Conservation (phyloP, 2,797 vertebrate genomes). For the Numenius phaeopus region DNA sequence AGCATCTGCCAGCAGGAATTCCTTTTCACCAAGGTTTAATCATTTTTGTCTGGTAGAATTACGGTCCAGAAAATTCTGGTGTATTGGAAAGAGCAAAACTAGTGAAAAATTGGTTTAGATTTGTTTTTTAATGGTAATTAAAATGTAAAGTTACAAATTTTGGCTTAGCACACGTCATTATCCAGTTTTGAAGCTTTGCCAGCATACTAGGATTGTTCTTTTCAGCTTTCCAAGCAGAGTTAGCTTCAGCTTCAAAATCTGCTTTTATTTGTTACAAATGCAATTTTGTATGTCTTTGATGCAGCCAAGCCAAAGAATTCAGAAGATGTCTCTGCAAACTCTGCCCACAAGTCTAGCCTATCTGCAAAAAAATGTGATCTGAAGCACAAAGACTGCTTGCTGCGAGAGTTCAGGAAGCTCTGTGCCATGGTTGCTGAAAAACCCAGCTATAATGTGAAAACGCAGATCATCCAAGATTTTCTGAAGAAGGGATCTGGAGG, state of each 20-base stretch:
- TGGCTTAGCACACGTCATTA: background rate
- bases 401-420: constrained; percentile 94
- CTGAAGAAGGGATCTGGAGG: constrained; percentile 90
- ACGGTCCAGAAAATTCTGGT: background rate
- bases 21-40: background rate
- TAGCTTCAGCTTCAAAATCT: background rate
- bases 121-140: background rate
- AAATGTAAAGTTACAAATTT: background rate
- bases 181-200: background rate
- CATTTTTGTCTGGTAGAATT: background rate
- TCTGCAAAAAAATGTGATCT: constrained; percentile 87
- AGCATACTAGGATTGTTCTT: background rate
- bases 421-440: constrained; percentile 93
- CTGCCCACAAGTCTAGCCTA: constrained; percentile 71
- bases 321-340: constrained; percentile 31
- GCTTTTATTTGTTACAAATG: background rate
- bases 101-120: background rate
- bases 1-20: background rate
- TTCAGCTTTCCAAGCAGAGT: background rate
- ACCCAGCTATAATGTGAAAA: constrained; percentile 94
- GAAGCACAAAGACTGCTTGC: constrained; percentile 92
- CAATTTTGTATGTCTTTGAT: background rate
- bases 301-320: constrained; percentile 78
- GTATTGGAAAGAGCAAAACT: background rate
- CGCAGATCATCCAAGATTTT: constrained; percentile 95